These are phyloP conservation scores for Drosophila albomicans DNA, from an alignment of 1,140 invertebrate species.

Conservation along the genomic window DNA sequence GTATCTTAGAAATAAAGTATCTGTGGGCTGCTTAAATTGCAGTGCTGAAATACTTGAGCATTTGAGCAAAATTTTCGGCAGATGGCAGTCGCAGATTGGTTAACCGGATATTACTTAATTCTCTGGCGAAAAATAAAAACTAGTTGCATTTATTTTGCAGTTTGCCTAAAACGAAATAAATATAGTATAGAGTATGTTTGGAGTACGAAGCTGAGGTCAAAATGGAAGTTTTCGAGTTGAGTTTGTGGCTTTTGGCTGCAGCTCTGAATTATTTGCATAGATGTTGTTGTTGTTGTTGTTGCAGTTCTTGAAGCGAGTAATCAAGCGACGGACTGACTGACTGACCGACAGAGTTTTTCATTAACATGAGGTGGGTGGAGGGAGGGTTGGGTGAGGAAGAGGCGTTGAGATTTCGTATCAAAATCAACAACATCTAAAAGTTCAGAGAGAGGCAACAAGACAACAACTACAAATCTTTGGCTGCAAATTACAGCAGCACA, in stretches of 20 bases:
- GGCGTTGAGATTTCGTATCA: constrained; percentile 40
- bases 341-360: constrained; percentile 48
- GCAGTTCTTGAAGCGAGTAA: constrained; percentile 33
- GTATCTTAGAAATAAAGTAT: background rate
- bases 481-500: constrained; percentile 54
- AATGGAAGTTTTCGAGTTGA: constrained; percentile 9
- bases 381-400: background rate
- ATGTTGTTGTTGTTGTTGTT: background rate
- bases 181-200: background rate
- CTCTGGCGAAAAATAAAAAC: constrained; percentile 9
- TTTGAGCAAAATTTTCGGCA: background rate
- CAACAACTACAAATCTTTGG: constrained; percentile 49
- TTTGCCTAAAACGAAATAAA: constrained; percentile 27
- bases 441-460: constrained; percentile 17
- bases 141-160: constrained; percentile 30
- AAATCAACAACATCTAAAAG: constrained; percentile 55
- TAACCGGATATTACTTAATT: constrained; percentile 38
- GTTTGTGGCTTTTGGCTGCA: constrained; percentile 27
- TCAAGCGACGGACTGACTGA: constrained; percentile 21
- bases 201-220: background rate
- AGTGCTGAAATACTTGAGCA: background rate
- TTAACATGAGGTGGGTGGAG: constrained; percentile 23
- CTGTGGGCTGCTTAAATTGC: background rate
- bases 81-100: constrained; percentile 9
- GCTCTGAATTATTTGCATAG: constrained; percentile 46